Evolutionary conservation across 2,797 vertebrate genomes (phyloP).

Genomic region (Helarctos malayanus): DNA sequence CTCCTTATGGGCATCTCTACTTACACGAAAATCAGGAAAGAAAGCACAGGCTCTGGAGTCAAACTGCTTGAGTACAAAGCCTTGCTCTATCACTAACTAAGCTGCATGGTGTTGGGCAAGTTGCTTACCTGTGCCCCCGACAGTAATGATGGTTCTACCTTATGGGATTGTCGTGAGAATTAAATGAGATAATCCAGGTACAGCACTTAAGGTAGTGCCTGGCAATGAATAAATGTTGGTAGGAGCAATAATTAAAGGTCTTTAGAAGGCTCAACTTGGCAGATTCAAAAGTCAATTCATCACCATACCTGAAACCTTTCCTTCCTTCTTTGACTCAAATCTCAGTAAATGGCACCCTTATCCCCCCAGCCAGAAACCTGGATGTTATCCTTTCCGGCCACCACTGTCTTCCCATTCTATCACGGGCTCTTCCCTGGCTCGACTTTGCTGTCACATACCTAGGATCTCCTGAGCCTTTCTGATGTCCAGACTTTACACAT

Average conservation of each 20-base stretch:
- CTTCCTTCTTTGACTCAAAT: background rate
- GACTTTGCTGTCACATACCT: background rate
- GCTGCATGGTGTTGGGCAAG: background rate
- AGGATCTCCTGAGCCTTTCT: background rate
- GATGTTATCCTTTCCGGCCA: background rate
- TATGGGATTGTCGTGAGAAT: background rate
- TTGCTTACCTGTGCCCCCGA: background rate
- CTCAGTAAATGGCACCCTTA: slow-evolving; percentile 1
- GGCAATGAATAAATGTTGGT: background rate
- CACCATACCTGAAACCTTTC: background rate
- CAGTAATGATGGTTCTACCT: background rate
- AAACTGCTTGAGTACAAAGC: slow-evolving; percentile 14
- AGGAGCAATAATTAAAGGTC: background rate
- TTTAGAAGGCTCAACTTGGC: background rate
- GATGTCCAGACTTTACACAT: background rate
- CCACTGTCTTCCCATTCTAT: background rate
- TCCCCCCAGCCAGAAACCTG: background rate
- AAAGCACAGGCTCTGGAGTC: background rate
- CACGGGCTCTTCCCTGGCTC: background rate
- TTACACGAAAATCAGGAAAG: slow-evolving; percentile 25
- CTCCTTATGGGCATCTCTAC: background rate
- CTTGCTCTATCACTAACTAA: background rate
- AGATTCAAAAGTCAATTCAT: slow-evolving; percentile 42
- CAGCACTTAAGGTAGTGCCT: background rate
- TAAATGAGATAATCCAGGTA: background rate